A percentile compares a stretch with the other conserved stretches of the same genome.
These are phyloP conservation scores for Deilephila elpenor DNA, from an alignment of 2,888 invertebrate species.

Conservation along the genomic window DNA sequence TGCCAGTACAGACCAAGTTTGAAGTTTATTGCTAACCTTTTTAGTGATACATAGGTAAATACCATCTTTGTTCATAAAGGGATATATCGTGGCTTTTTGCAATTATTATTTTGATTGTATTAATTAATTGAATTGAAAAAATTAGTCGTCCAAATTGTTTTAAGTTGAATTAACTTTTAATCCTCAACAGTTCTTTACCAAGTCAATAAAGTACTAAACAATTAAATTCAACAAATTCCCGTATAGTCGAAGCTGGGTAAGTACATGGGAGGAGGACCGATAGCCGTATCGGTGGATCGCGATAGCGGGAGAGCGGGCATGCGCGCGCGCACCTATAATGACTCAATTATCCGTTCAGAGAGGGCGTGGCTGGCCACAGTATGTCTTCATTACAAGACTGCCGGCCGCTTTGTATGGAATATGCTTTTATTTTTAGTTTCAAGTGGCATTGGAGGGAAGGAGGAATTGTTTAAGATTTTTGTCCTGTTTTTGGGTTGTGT, in stretches of 20 bases:
- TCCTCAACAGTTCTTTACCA: not conserved
- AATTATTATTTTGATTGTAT: too few relatives aligned
- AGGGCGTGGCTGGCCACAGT: slow-evolving; percentile 73
- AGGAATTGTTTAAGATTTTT: not conserved
- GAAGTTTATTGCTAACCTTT: too few relatives aligned
- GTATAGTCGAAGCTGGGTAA: slow-evolving; percentile 16
- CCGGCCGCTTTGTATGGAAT: slow-evolving; percentile 50
- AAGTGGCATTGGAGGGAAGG: not conserved
- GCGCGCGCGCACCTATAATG: slow-evolving; percentile 81
- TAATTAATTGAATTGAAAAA: too few relatives aligned
- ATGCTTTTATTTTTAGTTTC: slow-evolving; percentile 19
- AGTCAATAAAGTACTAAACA: slow-evolving; percentile 20
- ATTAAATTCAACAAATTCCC: slow-evolving; percentile 22
- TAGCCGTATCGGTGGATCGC: slow-evolving; percentile 67
- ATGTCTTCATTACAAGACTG: slow-evolving; percentile 78
- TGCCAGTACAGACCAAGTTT: too few relatives aligned
- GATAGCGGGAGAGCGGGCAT: slow-evolving; percentile 60
- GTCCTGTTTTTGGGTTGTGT: not conserved
- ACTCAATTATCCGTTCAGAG: slow-evolving; percentile 85
- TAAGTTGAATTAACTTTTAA: not conserved
- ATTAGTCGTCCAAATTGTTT: too few relatives aligned
- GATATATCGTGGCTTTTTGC: too few relatives aligned
- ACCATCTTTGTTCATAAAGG: too few relatives aligned
- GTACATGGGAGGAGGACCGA: slow-evolving; percentile 59
- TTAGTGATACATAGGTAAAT: too few relatives aligned